Evolutionary conservation across 2,888 invertebrate genomes (phyloP), one percentile per base, ranked within the genome.

Genomic region (Athripsodes cinereus): DNA sequence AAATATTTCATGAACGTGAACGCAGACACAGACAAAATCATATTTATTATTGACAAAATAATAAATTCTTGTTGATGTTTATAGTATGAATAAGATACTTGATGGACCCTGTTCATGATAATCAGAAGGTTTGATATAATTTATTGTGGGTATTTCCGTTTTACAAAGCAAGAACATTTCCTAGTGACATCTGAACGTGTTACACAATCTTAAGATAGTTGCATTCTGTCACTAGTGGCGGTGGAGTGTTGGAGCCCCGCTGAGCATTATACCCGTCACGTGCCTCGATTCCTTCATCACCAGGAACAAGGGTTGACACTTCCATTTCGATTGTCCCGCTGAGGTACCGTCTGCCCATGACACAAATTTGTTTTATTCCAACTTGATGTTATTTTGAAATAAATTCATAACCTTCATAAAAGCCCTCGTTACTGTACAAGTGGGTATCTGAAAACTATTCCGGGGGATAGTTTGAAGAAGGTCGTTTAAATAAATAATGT

Each of bases 221-320:
- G 57, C 57, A 58, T 46, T 57, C 44, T 61, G 55, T 55, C 56
- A 58, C 26, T 26, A 10, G 26, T 26, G 26, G 26, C 26, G 26
- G 3, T 3, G 10, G 3, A 10, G 26, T 3, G 26, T 10, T 26
- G 26, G 10, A 26, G 26, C 26, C 10, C 5, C 26, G 26, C 26
- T 10, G 26, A 6, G 26, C 10, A 6, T 3, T 10, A 3, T 3
- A 8, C n/a, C 16, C 51, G 51, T 47, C 57, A 53, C 53, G 56
- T 35, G 40, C 48, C 18, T 2, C 6, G 11, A 35, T 60, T 63
- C 61, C 60, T 55, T 53, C 61, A 55, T 63, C 58, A 60, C 22
- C 52, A 21, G 47, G 55, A 62, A 62, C 62, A 60, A 62, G 62
- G 62, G 62, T 64, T 62, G 62, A 64, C 62, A 62, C 59, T 52